Base-by-base conservation (phyloP, 2,113 vertebrate genomes). In the Amia ocellicauda region DNA sequence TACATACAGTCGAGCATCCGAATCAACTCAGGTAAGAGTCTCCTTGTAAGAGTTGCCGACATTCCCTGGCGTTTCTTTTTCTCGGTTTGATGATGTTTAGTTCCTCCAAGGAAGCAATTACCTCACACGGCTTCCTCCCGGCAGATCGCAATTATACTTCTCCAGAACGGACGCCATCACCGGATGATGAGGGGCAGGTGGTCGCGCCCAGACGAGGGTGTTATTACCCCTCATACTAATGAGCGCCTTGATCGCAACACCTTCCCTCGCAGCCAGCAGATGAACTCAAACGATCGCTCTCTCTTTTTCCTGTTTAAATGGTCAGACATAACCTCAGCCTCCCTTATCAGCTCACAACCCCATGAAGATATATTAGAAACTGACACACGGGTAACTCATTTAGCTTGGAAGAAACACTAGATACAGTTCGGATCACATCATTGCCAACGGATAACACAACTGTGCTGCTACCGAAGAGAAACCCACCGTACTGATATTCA, bases 221-320 rank as follows among this genome's bases (percentile, higher is more conserved):
- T 41, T 63, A 54, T 28, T 69, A 58, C n/a, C 19, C 17, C 23
- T 27, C 58, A 52, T 31, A 45, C 14, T 40, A 58, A 66, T 66
- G 43, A 50, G 27, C 20, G 24, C 14, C 27, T 49, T 26, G 43
- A n/a, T 16, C 4, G 31, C 11, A 11, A 11, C 31, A 36, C 31
- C 31, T 36, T 36, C 10, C n/a, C 45, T 16, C 4, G 14, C 16
- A n/a, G 16, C 13, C 14, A 17, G 45, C n/a, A 19, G 14, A 47
- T 47, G 4, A 47, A 47, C n/a, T 5, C 45, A 47, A 7, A 47
- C 16, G n/a, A 47, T 47, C 16, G 10, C 50, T 40, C 53, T 17
- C 17, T 66, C n/a, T 17, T n/a, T 47, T n/a, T 47, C n/a, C n/a
- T n/a, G 13, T 20, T 47, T 47, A n/a, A 47, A 16, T 17, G 45